Conservation (phyloP, 2,888 invertebrate species). For the Meliscaeva auricollis region DNA sequence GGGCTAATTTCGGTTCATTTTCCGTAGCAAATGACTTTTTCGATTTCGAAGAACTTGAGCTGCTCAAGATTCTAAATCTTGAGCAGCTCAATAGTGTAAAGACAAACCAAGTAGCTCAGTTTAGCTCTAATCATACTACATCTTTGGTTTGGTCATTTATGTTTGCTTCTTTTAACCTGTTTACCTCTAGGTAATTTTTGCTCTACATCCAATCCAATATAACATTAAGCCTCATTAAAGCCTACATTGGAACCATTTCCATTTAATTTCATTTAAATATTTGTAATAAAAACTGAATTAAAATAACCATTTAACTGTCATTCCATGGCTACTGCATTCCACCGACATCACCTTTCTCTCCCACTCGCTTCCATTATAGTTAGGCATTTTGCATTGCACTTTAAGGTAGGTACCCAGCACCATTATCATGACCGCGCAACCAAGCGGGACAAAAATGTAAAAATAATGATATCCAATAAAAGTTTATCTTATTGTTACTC, state of each 20-base stretch:
- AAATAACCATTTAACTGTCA: slow-evolving; percentile 10
- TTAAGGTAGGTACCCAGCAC: neutral
- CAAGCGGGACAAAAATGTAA: too few species aligned
- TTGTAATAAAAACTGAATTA: slow-evolving; percentile 17
- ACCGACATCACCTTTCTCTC: slow-evolving; percentile 8
- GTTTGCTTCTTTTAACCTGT: too few species aligned
- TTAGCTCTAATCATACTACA: too few species aligned
- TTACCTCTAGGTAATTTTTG: too few species aligned
- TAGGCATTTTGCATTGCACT: slow-evolving; percentile 6
- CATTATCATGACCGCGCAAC: slow-evolving; percentile 22
- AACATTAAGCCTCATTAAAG: slow-evolving; percentile 12
- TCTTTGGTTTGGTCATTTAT: too few species aligned
- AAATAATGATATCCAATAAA: slow-evolving; percentile 54
- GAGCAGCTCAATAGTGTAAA: too few species aligned
- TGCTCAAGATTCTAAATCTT: too few species aligned
- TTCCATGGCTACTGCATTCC: slow-evolving; percentile 4
- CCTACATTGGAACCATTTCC: neutral
- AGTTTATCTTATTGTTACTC: slow-evolving; percentile 67
- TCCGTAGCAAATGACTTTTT: too few species aligned
- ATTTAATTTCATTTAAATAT: neutral
- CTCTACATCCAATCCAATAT: neutral
- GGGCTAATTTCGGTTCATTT: too few species aligned
- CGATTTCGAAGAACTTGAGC: too few species aligned
- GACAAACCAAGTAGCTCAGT: too few species aligned
- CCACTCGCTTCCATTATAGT: slow-evolving; percentile 7